Base-by-base conservation (phyloP, 1,140 invertebrate species). In the Caenorhabditis latens region DNA sequence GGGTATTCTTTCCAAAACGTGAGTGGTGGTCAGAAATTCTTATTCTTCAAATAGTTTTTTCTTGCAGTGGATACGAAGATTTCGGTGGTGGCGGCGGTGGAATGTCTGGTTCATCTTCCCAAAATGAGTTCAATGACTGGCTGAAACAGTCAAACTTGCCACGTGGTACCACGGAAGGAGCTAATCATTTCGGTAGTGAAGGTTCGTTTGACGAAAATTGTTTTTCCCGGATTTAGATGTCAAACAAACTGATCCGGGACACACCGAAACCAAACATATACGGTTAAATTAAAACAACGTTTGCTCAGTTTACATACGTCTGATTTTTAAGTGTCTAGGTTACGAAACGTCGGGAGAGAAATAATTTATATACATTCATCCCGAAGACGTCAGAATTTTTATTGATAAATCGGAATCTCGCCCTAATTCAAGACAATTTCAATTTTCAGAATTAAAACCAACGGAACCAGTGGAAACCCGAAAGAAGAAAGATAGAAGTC, bases 51-150 rank as follows among this genome's bases (percentile, higher is more conserved):
- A 16, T 2, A 32, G 67, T n/a, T 14, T 8, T 42, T 67, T 67
- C 2, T 86, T 86, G 16, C 42, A 86, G 86, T 32, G 86, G 86
- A 9, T 86, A 86, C 57, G 86, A 86, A 83, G 86, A 86, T 53
- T 79, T 79, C 24, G 71, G 65, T 7, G 42, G 42, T 50, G 71
- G 65, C 4, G 42, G 42, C 9, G 71, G 71, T 79, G 71, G 71
- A 46, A 79, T 79, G 71, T 79, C 71, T 24, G 71, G 71, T 14
- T 79, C 71, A n/a, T 79, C 71, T 0, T 79, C 71, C 1, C 71
- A 79, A 79, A 79, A 79, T 14, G 71, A 79, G 40, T 79, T 79
- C 46, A 79, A 79, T 24, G 86, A 87, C 19, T 57, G 55, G 71
- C 58, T 61, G 32, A 61, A 50, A 53, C 65, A 82, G 61, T 50